Percentiles rank a stretch among this genome's conserved stretches.
phyloP scores from a whole-genome alignment of 2,797 vertebrate species.

The Sphenodon punctatus region DNA sequence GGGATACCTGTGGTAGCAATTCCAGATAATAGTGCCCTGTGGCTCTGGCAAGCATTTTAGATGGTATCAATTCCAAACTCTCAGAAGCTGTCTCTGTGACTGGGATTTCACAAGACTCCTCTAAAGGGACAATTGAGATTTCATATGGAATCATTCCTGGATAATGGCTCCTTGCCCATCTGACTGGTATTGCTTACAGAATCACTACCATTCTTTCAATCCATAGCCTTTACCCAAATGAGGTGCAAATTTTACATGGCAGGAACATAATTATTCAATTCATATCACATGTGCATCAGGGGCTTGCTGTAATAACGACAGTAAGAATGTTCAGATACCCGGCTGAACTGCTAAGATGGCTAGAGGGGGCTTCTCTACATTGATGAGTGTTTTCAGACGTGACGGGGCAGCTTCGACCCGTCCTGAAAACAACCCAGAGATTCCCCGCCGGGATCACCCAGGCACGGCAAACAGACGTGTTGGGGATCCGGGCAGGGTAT shows the following conservation, averaged over 20 bases:
- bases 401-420: too few species aligned
- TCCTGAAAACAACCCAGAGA: too few species aligned
- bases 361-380: too few species aligned
- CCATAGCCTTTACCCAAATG: not conserved
- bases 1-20: too few species aligned
- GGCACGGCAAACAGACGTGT: too few species aligned
- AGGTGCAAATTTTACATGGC: not conserved
- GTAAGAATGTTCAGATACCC: too few species aligned
- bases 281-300: not conserved
- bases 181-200: not conserved
- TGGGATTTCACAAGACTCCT: not conserved
- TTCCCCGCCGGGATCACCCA: too few species aligned
- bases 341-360: too few species aligned
- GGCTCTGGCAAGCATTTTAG: not conserved
- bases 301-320: slow-evolving; percentile 36
- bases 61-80: not conserved
- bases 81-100: not conserved
- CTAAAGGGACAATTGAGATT: not conserved
- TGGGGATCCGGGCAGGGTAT: too few species aligned
- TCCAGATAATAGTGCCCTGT: not conserved
- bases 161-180: not conserved
- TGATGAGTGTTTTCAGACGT: too few species aligned
- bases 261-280: not conserved
- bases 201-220: not conserved
- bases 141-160: not conserved